phyloP scores from a whole-genome alignment of 1,140 invertebrate genomes.

The Pantala flavescens region DNA sequence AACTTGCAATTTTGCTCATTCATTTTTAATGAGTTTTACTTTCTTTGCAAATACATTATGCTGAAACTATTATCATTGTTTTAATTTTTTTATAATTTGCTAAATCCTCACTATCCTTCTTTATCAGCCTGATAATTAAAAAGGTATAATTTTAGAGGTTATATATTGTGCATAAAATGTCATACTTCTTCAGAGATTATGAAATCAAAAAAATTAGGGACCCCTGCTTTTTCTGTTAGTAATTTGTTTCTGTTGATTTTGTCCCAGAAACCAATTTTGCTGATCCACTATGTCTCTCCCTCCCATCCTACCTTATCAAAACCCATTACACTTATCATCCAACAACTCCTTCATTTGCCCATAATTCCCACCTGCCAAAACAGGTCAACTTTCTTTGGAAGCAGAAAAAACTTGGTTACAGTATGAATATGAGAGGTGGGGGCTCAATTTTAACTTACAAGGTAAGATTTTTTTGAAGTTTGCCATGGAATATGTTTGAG shows the following conservation, averaged over 20 bases:
- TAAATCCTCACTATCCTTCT: no score
- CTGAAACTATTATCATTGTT: constrained; percentile 13
- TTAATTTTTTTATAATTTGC: constrained; percentile 17
- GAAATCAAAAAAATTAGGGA: no score
- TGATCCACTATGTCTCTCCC: background rate
- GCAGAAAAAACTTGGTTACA: constrained; percentile 80
- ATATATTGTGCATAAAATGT: no score
- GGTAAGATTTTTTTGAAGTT: constrained; percentile 43
- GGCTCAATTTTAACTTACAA: constrained; percentile 66
- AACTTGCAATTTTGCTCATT: background rate
- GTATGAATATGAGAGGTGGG: constrained; percentile 76
- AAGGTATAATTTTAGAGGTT: no score
- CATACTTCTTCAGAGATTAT: no score
- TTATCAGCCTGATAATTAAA: no score
- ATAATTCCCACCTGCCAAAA: background rate
- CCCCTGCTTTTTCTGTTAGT: background rate
- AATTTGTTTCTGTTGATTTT: background rate
- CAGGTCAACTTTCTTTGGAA: constrained; percentile 73
- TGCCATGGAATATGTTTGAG: constrained; percentile 16
- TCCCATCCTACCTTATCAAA: background rate
- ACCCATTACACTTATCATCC: background rate
- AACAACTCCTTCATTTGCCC: background rate
- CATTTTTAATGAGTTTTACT: background rate
- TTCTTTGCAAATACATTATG: constrained; percentile 13
- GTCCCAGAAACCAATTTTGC: background rate